These are phyloP conservation scores for Anoplius nigerrimus DNA, from an alignment of 2,888 invertebrate genomes.

Conservation along the genomic window DNA sequence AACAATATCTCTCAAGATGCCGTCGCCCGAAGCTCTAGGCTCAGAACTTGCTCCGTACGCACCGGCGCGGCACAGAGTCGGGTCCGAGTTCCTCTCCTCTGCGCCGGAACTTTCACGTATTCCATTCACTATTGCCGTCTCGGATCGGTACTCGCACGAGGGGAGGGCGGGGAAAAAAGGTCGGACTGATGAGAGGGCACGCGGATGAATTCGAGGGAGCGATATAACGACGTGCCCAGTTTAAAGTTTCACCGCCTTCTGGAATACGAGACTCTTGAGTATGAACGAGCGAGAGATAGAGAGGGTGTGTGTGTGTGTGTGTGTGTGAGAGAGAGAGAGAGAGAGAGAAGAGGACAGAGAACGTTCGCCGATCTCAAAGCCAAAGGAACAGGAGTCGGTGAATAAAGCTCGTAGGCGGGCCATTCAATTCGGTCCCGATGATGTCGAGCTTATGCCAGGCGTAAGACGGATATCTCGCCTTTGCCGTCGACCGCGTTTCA, in stretches of 20 bases:
- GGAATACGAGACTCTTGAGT: neutral
- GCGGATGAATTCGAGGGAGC: neutral
- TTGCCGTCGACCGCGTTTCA: constrained; percentile 6
- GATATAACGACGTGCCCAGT: neutral
- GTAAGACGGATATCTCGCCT: neutral
- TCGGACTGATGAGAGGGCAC: neutral
- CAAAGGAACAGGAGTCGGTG: no score
- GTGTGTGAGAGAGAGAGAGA: no score
- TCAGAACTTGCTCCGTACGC: constrained; percentile 47
- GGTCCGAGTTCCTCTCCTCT: constrained; percentile 44
- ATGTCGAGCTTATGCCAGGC: neutral
- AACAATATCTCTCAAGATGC: constrained; percentile 64
- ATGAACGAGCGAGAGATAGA: no score
- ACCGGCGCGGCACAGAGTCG: neutral
- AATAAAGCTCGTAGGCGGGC: neutral
- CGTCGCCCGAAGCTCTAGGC: constrained; percentile 51
- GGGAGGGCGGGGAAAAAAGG: constrained; percentile 9
- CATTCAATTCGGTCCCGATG: neutral
- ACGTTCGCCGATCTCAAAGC: no score
- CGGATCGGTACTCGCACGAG: constrained; percentile 41
- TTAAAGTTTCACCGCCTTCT: neutral
- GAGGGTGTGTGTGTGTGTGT: no score
- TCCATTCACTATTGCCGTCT: constrained; percentile 36
- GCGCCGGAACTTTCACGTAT: constrained; percentile 53
- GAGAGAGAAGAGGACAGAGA: no score